Base-by-base conservation (phyloP, 2,797 vertebrate species). In the Acrossocheilus wenchowensis region DNA sequence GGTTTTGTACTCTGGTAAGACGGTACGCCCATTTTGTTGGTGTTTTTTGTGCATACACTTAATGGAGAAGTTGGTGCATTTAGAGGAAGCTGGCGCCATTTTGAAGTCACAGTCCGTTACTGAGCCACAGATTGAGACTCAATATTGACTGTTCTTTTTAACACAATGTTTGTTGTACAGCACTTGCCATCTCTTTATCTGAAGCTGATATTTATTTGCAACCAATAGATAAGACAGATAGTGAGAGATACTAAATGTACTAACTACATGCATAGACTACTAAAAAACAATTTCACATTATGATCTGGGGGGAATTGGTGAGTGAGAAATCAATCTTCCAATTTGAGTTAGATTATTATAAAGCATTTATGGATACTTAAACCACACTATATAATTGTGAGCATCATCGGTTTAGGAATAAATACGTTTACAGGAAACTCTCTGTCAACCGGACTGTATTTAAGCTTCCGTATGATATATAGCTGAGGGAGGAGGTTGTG, bases 391-490 rank as follows among this genome's bases (percentile, higher is more conserved):
- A 52, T 52, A 26, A 43, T 26, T 8, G 9, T 8, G 6, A 36
- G 64, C n/a, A 66, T 36, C 12, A 62, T 83, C 14, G 26, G 72
- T 78, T 78, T 74, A 81, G 80, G 64, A 74, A 84, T 86, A 84
- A 84, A 43, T 57, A 71, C 1, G 34, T 23, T 89, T 62, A 54
- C 79, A 68, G 86, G 88, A 88, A 88, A 75, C 41, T 21, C 66
- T 80, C 60, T 64, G 36, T 68, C 74, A 36, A 12, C 30, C 7
- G 15, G 64, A 15, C 7, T 73, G 60, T 43, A 30, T 84, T 77
- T 77, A 72, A 87, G 78, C 81, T 60, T 48, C 30, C 48, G 77
- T 80, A 81, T 50, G 57, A 86, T 88, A 79, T 88, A 23, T 69
- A 66, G 74, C 39, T 15, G 36, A 78, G 78, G 81, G 60, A 86